Percentiles rank a stretch among this genome's conserved stretches.
These are phyloP conservation scores for Intellagama lesueurii DNA, from an alignment of 2,797 vertebrate species.

Conservation along the genomic window DNA sequence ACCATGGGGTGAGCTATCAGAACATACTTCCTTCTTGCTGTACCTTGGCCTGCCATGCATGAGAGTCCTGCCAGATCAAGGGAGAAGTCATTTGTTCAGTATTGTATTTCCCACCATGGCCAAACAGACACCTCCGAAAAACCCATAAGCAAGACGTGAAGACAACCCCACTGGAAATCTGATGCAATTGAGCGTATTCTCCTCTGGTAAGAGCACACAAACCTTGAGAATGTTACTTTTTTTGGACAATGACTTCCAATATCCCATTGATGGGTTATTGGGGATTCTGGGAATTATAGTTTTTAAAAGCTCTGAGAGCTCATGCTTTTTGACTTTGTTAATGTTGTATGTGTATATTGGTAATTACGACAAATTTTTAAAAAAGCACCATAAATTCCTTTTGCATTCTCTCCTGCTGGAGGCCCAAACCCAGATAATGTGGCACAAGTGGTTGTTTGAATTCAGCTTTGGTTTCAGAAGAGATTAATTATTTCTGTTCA, in stretches of 20 bases:
- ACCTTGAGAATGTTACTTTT: no score
- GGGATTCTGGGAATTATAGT: no score
- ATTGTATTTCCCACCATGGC: background rate
- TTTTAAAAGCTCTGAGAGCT: no score
- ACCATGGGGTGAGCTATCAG: background rate
- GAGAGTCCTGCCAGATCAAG: background rate
- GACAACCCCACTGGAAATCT: background rate
- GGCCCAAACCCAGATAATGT: background rate
- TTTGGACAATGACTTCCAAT: no score
- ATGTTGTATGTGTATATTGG: background rate
- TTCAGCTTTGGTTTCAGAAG: no score
- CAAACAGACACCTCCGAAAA: background rate
- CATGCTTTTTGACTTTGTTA: background rate
- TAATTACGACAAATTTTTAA: background rate
- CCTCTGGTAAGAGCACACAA: background rate
- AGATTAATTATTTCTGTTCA: background rate
- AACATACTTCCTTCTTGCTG: background rate
- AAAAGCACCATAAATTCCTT: background rate
- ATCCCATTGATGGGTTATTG: no score
- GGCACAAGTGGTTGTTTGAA: background rate
- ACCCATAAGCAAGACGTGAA: background rate
- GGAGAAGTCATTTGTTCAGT: background rate
- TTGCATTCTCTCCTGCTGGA: background rate
- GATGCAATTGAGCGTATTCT: background rate
- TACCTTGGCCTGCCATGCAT: background rate